Evolutionary conservation across 2,797 vertebrate species (phyloP), one percentile per base, ranked within the genome.

Genomic region (Periophthalmus magnuspinnatus): DNA sequence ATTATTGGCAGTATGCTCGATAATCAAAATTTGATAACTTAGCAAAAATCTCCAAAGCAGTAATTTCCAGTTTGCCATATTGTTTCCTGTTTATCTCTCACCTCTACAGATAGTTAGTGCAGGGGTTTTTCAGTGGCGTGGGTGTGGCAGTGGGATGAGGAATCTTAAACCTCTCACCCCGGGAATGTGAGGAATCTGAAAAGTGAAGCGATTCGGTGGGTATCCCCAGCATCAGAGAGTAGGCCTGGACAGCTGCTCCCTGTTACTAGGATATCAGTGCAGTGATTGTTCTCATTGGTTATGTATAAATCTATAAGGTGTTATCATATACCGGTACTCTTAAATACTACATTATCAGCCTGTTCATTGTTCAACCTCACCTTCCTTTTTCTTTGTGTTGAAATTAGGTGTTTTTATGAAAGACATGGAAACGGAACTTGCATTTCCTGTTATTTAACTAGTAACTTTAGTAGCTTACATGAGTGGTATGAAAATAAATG

Each of bases 141-240:
- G 90, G 88, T 78, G 87, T 85, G 87, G 87, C 83, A 86, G 76
- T 76, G 71, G 84, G 67, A 65, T 55, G 56, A 56, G 58, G 75
- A 74, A 83, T 65, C 19, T 67, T 24, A 21, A 74, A 36, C 76
- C 71, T 68, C 66, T 73, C 71, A 67, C 73, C 65, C 64, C 48
- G 67, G 73, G 90, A 91, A 92, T 91, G 86, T 75, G 21, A 82
- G 81, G 88, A 91, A 91, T 91, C 73, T 86, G 55, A 80, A 72
- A 71, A 86, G 84, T 79, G 75, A 83, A 60, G 54, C 80, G 57
- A 47, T 70, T 79, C 81, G 34, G 69, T 76, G 70, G 81, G 87
- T 77, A 77, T 84, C 77, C 77, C 80, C 74, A 69, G 79, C 70
- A 81, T 77, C 77, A 77, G 78, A 85, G 69, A 71, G 63, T 66